Evolutionary conservation across 30 jellyfish, hydroid and myxozoan species (phyloP), one percentile per base, ranked within the genome.

Genomic region (Calvadosia cruxmelitensis): DNA sequence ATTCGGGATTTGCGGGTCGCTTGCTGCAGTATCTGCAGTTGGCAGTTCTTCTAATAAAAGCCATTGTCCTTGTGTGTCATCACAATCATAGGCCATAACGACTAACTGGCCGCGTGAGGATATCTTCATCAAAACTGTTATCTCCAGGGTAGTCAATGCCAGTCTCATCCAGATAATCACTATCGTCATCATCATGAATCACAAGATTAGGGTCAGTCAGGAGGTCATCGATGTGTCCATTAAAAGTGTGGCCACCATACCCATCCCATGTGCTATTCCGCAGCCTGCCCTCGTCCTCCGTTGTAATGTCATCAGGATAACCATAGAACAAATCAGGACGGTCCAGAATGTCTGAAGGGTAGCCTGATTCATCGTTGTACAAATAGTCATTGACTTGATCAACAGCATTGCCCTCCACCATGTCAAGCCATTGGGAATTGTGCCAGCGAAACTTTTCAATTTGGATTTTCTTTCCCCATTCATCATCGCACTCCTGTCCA

Each of bases 401-500:
- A 31, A 63, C 67, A 63, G 28, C 81, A 64, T 88, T 93, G 16
- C 76, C 65, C 49, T 90, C 98, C 1, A 90, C 66, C 98, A 90
- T 90, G 69, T 90, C 95, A 23, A 90, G 75, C 98, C 98, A 90
- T 52, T 90, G 98, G 1, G 98, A 90, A 68, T 90, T 90, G 75
- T 90, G 98, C 98, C 98, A 90, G 1, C 98, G 92, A 33, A 90
- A 90, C 62, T 90, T 90, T 72, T 90, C 98, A 25, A 81, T 62
- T 48, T 70, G 76, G 50, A 90, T 90, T 42, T 78, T 78, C 77
- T 63, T 75, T 24, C 84, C 83, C 98, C 98, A 90, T 33, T 90
- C 98, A 34, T 78, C 94, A 67, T 90, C 98, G 57, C 98, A 90
- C 64, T 90, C 98, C 98, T 90, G n/a, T n/a, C n/a, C n/a, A n/a